phyloP scores from a whole-genome alignment of 2,113 vertebrate species.

The Pycnonotus jocosus region DNA sequence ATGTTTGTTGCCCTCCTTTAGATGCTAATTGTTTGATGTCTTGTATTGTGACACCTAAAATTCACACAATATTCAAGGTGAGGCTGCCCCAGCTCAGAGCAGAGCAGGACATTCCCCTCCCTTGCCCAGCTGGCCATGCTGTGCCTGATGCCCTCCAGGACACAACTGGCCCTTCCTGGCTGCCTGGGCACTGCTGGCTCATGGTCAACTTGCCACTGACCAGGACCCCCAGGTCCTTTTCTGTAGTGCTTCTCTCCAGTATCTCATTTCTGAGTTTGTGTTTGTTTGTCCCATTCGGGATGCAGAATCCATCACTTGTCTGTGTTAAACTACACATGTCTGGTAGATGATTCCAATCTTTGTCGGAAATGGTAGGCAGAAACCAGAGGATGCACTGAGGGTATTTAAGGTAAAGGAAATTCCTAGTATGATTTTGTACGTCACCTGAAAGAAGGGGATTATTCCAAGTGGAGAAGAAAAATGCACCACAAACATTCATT shows the following conservation, averaged over 20 bases:
- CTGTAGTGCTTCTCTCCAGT: accelerated
- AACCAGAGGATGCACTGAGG: neutral
- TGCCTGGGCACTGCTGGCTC: neutral
- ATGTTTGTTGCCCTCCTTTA: neutral
- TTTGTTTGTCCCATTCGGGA: neutral
- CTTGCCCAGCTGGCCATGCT: accelerated
- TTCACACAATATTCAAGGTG: accelerated
- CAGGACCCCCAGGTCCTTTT: neutral
- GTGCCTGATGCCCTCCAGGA: neutral
- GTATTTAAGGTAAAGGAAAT: neutral
- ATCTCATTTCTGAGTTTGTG: neutral
- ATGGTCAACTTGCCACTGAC: accelerated
- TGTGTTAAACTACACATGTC: neutral
- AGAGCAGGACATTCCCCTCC: neutral
- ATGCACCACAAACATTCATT: neutral
- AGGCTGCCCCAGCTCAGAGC: accelerated
- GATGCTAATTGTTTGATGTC: accelerated
- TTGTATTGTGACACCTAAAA: neutral
- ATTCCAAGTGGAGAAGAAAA: neutral
- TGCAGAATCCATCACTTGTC: neutral
- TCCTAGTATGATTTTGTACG: neutral
- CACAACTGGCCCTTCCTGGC: accelerated
- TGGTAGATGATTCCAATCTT: neutral
- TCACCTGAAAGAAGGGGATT: neutral
- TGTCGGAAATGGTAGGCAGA: neutral